Base-by-base conservation (phyloP, 2,888 invertebrate species). In the Hirtodrosophila alboralis region DNA sequence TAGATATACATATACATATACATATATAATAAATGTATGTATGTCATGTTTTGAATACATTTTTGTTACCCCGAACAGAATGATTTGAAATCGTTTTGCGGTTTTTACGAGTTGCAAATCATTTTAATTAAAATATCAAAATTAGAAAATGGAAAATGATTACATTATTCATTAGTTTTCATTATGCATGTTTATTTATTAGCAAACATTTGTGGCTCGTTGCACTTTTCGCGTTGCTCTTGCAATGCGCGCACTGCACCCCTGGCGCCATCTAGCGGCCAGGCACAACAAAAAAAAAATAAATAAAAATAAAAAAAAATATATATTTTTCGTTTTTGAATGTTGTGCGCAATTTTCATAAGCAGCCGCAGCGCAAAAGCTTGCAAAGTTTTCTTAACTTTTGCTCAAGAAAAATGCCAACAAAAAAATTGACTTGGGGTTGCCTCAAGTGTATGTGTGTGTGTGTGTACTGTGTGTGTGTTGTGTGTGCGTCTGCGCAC, bases 81-180 rank as follows among this genome's bases (percentile, higher is more conserved):
- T 84, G 85, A 84, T 83, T 84, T 84, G 81, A 85, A 84, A 84
- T 76, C 86, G 84, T 86, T 84, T 86, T 78, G 76, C 77, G 86
- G 86, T 81, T 87, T 87, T 84, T 80, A 78, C 84, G 86, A 76
- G 85, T 73, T 87, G 87, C 87, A 87, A 87, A 87, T 87, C 88
- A 86, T 87, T 87, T 87, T 87, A 87, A 86, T 87, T 87, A 87
- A 87, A 87, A 87, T 86, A 85, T 85, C 78, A 84, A 86, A 87
- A 84, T 85, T 78, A 76, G 78, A 75, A 86, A 84, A 84, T 85
- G 68, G 80, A 83, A 86, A 86, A 86, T 86, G 84, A 86, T 86
- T 85, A 81, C 83, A 86, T 86, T 85, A 86, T 86, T 85, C 85
- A 86, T 86, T 86, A 86, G 85, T 86, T 86, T 84, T 84, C 86